Percentiles rank a stretch among this genome's conserved stretches.
Conservation (phyloP, 2,797 vertebrate genomes). For the Sorex maritimensis region DNA sequence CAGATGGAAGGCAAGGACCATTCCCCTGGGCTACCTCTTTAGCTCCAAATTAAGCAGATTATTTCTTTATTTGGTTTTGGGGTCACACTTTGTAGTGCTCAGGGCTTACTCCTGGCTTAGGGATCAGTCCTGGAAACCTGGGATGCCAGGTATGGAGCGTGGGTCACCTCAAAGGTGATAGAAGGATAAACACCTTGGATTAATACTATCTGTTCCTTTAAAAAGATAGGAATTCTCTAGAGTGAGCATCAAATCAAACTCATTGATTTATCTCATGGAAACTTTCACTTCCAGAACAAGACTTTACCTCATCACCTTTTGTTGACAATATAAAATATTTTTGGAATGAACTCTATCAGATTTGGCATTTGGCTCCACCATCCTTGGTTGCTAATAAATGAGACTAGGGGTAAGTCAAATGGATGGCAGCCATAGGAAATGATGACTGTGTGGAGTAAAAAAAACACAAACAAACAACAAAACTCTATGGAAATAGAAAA, state of each 20-base stretch:
- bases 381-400: neutral
- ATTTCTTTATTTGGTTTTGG: no score
- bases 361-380: neutral
- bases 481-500: neutral
- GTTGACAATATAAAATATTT: neutral
- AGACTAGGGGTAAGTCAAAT: neutral
- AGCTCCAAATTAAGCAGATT: no score
- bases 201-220: conserved; percentile 41
- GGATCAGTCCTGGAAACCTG: no score
- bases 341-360: neutral
- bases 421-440: neutral
- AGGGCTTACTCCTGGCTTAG: no score
- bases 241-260: neutral
- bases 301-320: neutral
- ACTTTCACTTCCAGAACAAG: conserved; percentile 29
- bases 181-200: neutral
- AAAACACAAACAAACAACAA: no score
- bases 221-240: neutral
- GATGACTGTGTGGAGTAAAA: neutral
- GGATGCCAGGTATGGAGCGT: no score
- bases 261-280: neutral
- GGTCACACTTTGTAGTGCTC: no score
- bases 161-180: neutral
- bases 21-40: no score
- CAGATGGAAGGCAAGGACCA: no score